phyloP scores from a whole-genome alignment of 2,797 vertebrate genomes.

The Coreius guichenoti region DNA sequence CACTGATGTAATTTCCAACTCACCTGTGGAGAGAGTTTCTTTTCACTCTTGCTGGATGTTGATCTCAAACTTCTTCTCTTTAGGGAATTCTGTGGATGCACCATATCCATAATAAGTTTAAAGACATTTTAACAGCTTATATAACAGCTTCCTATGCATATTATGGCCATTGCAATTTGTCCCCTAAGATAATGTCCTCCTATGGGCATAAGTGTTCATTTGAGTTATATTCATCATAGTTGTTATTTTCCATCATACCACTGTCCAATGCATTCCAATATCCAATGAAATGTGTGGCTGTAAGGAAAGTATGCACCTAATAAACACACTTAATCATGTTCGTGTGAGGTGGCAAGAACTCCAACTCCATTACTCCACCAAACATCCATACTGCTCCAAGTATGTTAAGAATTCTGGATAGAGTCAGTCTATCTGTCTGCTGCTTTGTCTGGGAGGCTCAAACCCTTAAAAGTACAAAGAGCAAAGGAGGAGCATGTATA shows the following conservation, averaged over 20 bases:
- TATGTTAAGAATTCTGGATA: conserved; percentile 69
- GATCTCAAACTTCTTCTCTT: conserved; percentile 89
- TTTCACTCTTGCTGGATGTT: conserved; percentile 84
- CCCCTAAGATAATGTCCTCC: conserved; percentile 5
- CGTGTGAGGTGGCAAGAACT: conserved; percentile 15
- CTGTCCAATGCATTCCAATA: conserved; percentile 3
- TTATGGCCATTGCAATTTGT: not conserved
- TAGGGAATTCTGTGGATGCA: conserved; percentile 82
- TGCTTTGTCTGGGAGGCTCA: conserved; percentile 63
- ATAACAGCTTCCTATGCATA: not conserved
- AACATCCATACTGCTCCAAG: conserved; percentile 59
- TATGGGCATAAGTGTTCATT: conserved; percentile 18
- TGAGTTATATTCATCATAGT: conserved; percentile 5
- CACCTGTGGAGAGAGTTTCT: conserved; percentile 88
- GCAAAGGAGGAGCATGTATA: conserved; percentile 26
- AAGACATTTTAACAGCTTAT: not conserved
- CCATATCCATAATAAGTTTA: conserved; percentile 42
- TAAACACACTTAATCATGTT: conserved; percentile 38
- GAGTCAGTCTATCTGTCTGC: conserved; percentile 60
- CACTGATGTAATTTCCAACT: conserved; percentile 62
- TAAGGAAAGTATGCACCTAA: conserved; percentile 13
- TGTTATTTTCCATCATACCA: conserved; percentile 38
- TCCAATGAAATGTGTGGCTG: not conserved
- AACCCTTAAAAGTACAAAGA: conserved; percentile 65
- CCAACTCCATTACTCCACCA: conserved; percentile 29